Evolutionary conservation across 2,113 vertebrate genomes (phyloP).

Genomic region (Podiceps cristatus): DNA sequence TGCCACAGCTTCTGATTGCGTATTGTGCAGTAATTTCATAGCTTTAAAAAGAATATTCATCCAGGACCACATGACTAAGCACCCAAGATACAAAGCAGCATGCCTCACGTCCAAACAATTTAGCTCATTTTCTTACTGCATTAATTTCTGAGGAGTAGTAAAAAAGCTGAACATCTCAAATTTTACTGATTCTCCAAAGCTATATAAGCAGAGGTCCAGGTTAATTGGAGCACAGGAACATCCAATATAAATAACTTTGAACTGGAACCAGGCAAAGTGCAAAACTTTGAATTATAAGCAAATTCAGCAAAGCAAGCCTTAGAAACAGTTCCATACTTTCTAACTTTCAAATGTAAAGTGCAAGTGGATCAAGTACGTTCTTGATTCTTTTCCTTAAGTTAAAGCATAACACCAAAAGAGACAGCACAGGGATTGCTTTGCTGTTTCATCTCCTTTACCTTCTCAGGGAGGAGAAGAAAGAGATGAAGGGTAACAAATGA

Average conservation of each 20-base stretch:
- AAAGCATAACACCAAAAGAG: not conserved
- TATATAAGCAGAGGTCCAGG: not conserved
- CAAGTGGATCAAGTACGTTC: not conserved
- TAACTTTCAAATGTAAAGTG: not conserved
- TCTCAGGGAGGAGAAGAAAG: not conserved
- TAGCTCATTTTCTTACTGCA: not conserved
- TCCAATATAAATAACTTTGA: not conserved
- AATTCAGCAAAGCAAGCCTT: not conserved
- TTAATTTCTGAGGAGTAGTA: not conserved
- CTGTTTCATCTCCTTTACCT: not conserved
- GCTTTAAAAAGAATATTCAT: not conserved
- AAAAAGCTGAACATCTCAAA: not conserved
- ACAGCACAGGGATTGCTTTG: not conserved
- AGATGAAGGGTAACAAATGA: not conserved
- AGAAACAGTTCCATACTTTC: not conserved
- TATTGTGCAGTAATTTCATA: not conserved
- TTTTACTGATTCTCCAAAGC: not conserved
- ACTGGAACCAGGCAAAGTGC: not conserved
- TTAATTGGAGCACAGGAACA: not conserved
- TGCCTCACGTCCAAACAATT: not conserved
- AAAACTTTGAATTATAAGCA: not conserved
- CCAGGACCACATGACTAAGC: not conserved
- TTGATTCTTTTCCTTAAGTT: not conserved
- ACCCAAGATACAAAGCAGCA: not conserved
- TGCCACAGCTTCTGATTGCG: not conserved